Percentiles rank a stretch among this genome's conserved stretches.
phyloP scores from a whole-genome alignment of 2,888 invertebrate genomes.

The Scaeva pyrastri region DNA sequence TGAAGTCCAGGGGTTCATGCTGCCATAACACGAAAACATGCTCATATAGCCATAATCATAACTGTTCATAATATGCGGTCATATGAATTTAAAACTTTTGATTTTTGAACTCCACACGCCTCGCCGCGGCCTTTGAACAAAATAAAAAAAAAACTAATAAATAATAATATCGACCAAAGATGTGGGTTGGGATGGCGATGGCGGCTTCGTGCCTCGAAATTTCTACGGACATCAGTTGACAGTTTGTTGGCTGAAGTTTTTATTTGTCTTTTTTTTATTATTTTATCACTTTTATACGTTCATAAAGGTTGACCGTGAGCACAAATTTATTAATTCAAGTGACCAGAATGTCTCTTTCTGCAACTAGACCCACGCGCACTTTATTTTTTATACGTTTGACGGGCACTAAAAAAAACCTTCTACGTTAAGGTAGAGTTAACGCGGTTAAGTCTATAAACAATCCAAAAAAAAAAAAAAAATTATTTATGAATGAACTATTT shows the following conservation, averaged over 20 bases:
- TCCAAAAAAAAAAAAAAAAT: constrained; percentile 31
- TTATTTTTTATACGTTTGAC: constrained; percentile 24
- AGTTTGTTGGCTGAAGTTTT: constrained; percentile 38
- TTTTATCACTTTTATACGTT: constrained; percentile 10
- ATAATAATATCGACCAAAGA: constrained; percentile 50
- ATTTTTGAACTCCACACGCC: constrained; percentile 34
- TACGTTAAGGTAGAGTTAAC: constrained; percentile 45
- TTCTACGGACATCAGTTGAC: constrained; percentile 61
- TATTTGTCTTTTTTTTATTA: constrained; percentile 22
- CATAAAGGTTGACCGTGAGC: constrained; percentile 59
- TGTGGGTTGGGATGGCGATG: constrained; percentile 63
- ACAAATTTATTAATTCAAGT: constrained; percentile 60
- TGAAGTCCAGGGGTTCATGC: neutral
- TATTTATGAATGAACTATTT: constrained; percentile 58
- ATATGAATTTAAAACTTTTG: constrained; percentile 1
- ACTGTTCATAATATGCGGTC: constrained; percentile 18
- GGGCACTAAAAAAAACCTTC: constrained; percentile 40
- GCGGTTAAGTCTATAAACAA: constrained; percentile 44
- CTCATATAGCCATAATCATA: neutral
- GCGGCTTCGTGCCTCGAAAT: constrained; percentile 66
- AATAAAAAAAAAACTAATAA: constrained; percentile 49
- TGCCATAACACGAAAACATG: neutral
- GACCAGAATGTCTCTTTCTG: constrained; percentile 57
- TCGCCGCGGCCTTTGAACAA: constrained; percentile 29
- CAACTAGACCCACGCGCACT: constrained; percentile 49